Conservation (phyloP, 2,888 invertebrate species). For the Laspeyria flexula region DNA sequence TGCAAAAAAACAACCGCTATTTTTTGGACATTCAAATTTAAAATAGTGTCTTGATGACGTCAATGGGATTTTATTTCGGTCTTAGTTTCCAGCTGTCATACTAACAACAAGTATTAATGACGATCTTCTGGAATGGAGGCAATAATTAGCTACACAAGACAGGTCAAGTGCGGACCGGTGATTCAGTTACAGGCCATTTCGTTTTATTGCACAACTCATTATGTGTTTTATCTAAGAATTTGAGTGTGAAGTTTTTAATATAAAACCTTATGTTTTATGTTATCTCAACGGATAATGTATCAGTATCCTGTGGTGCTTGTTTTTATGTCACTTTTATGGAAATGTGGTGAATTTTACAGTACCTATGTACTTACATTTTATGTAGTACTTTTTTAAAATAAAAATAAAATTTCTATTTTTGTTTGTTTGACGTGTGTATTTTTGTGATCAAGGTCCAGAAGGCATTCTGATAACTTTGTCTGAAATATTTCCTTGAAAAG, state of each 20-base stretch:
- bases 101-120: slow-evolving; percentile 51
- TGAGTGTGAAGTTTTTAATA: slow-evolving; percentile 8
- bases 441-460: no score
- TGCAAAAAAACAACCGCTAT: neutral
- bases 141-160: slow-evolving; percentile 46
- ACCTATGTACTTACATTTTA: neutral
- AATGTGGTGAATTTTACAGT: no score
- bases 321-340: no score
- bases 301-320: no score
- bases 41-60: slow-evolving; percentile 41
- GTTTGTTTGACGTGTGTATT: no score
- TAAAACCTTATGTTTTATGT: neutral
- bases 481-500: no score
- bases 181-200: slow-evolving; percentile 42
- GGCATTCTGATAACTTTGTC: no score
- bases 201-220: slow-evolving; percentile 34
- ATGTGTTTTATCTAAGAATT: slow-evolving; percentile 32
- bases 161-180: slow-evolving; percentile 43
- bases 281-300: no score
- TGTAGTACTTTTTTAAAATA: no score
- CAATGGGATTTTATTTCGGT: slow-evolving; percentile 46
- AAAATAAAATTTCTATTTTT: no score
- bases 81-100: slow-evolving; percentile 40
- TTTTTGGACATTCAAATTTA: slow-evolving; percentile 25
- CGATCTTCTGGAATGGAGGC: slow-evolving; percentile 42